These are phyloP conservation scores for Pitangus sulphuratus DNA, from an alignment of 2,797 vertebrate genomes.

Conservation along the genomic window DNA sequence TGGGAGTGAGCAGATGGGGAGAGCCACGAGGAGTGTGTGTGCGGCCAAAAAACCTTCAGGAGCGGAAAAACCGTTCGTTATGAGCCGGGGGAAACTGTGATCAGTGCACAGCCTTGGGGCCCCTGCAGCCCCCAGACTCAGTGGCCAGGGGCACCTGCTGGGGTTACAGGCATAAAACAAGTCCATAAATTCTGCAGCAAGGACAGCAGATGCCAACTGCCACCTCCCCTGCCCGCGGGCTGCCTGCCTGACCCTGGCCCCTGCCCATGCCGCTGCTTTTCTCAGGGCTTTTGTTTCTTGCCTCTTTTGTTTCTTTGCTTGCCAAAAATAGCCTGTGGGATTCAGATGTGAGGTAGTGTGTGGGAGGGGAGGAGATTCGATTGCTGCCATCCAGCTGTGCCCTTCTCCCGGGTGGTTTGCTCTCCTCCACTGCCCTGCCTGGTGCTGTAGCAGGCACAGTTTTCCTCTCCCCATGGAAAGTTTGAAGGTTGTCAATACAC, in stretches of 20 bases:
- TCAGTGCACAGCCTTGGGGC: background rate
- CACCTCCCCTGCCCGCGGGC: background rate
- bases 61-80: rapidly evolving
- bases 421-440: background rate
- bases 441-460: rapidly evolving
- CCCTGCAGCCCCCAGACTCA: background rate
- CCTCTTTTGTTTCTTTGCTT: background rate
- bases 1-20: background rate
- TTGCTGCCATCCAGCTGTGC: background rate
- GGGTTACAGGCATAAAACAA: background rate
- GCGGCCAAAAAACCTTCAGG: background rate
- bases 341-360: background rate
- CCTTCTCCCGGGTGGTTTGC: background rate
- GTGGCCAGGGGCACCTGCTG: rapidly evolving
- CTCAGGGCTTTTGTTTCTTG: background rate
- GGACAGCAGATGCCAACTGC: background rate
- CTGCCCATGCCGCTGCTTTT: background rate
- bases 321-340: slow-evolving; percentile 11
- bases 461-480: slow-evolving; percentile 17
- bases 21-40: rapidly evolving
- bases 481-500: background rate
- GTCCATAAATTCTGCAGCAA: background rate
- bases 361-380: background rate
- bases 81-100: rapidly evolving
- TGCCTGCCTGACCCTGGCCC: background rate